Percentiles rank a stretch among this genome's conserved stretches.
Conservation (phyloP, 2,797 vertebrate species). For the Melanogrammus aeglefinus region DNA sequence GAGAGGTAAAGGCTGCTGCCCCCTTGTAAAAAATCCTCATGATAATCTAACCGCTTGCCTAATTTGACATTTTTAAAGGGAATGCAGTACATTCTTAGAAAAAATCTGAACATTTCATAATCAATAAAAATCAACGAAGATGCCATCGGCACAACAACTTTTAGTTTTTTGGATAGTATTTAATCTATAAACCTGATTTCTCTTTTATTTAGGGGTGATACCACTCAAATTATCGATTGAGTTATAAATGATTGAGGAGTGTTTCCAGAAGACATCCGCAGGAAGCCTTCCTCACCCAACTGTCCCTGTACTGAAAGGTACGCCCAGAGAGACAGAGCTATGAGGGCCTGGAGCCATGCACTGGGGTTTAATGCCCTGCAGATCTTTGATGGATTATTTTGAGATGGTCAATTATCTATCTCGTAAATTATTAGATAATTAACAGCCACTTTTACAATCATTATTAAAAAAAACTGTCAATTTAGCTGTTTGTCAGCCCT, state of each 20-base stretch:
- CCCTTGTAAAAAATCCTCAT: no score
- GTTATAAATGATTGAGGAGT: not conserved
- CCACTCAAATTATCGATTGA: not conserved
- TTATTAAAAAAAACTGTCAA: not conserved
- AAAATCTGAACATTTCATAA: not conserved
- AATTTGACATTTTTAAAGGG: not conserved
- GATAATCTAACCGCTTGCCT: not conserved
- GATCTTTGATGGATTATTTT: slow-evolving; percentile 19
- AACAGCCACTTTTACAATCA: not conserved
- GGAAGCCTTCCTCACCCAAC: slow-evolving; percentile 40
- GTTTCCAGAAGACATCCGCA: slow-evolving; percentile 34
- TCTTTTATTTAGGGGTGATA: not conserved
- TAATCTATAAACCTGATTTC: not conserved
- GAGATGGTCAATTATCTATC: not conserved
- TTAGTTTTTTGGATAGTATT: not conserved
- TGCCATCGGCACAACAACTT: not conserved
- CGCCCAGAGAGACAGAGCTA: slow-evolving; percentile 32
- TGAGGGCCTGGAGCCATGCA: slow-evolving; percentile 39
- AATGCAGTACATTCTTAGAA: not conserved
- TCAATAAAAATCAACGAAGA: not conserved
- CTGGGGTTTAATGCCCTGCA: slow-evolving; percentile 41
- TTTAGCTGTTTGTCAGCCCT: not conserved
- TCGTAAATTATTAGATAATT: not conserved
- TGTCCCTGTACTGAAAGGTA: slow-evolving; percentile 31
- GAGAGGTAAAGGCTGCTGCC: no score